A percentile compares a stretch with the other conserved stretches of the same genome.
phyloP scores from a whole-genome alignment of 2,113 vertebrate species.

The Zosterops pallidus region DNA sequence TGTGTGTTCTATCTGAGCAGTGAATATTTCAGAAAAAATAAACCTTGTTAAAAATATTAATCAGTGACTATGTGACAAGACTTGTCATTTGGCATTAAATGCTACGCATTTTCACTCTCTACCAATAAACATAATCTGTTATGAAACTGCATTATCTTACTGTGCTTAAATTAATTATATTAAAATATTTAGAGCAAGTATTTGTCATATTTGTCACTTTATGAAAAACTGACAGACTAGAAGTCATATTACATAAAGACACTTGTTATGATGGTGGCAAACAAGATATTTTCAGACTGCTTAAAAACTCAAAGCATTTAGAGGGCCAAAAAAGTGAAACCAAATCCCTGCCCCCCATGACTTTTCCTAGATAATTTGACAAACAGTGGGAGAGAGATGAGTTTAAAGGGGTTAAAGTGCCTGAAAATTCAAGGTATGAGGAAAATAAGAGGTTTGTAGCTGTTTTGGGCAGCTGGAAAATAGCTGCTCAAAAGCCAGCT shows the following conservation, averaged over 20 bases:
- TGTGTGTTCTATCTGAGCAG: not conserved
- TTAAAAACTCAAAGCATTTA: not conserved
- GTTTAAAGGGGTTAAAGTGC: not conserved
- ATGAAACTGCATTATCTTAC: constrained; percentile 13
- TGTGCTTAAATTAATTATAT: constrained; percentile 18
- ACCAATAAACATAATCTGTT: not conserved
- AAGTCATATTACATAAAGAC: not conserved
- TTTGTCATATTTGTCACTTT: constrained; percentile 22
- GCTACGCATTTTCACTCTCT: not conserved
- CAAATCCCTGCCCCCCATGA: not conserved
- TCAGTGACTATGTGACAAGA: constrained; percentile 4
- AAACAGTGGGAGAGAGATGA: not conserved
- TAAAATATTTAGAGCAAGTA: constrained; percentile 17
- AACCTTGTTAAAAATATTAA: constrained; percentile 31
- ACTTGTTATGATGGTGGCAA: not conserved
- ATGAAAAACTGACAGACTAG: constrained; percentile 9
- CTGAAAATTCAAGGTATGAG: not conserved
- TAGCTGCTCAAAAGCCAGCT: not conserved
- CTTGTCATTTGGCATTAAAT: constrained; percentile 35
- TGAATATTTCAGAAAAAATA: constrained; percentile 16
- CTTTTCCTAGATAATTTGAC: not conserved
- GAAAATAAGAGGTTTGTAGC: not conserved
- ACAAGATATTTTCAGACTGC: not conserved
- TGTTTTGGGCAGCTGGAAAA: not conserved
- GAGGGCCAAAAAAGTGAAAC: not conserved